A percentile compares a stretch with the other conserved stretches of the same genome.
phyloP scores from a whole-genome alignment of 2,888 invertebrate species.

The Ophion slaviceki region DNA sequence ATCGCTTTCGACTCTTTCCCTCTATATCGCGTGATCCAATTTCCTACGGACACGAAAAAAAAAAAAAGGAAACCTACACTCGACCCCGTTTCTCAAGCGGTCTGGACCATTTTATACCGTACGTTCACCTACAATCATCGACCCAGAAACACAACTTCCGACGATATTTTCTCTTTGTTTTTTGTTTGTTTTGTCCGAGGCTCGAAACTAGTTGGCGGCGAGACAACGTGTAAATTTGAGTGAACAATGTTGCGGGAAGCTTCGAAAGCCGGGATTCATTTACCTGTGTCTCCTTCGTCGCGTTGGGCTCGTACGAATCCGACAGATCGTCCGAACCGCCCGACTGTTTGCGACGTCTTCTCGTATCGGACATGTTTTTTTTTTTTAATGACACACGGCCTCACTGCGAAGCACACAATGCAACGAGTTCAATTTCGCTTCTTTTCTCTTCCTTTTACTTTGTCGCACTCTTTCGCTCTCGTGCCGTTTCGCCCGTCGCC shows the following conservation, averaged over 20 bases:
- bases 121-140: conserved; percentile 59
- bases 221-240: neutral
- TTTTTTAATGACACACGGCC: conserved; percentile 47
- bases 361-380: conserved; percentile 79
- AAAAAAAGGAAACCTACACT: conserved; percentile 34
- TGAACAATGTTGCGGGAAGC: neutral
- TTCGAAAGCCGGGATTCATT: conserved; percentile 53
- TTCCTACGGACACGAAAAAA: conserved; percentile 19
- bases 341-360: conserved; percentile 80
- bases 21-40: conserved; percentile 44
- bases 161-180: conserved; percentile 18
- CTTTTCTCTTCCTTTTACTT: neutral
- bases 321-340: conserved; percentile 81
- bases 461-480: conserved; percentile 14
- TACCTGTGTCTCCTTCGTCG: conserved; percentile 81
- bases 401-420: conserved; percentile 15
- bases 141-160: conserved; percentile 60
- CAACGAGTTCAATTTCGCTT: conserved; percentile 17
- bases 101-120: conserved; percentile 50
- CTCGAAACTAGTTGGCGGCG: neutral
- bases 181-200: neutral
- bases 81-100: conserved; percentile 50
- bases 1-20: conserved; percentile 45
- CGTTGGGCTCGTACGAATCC: conserved; percentile 80
- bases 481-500: neutral